These are phyloP conservation scores for Morpho helenor DNA, from an alignment of 2,888 invertebrate genomes.

Conservation along the genomic window DNA sequence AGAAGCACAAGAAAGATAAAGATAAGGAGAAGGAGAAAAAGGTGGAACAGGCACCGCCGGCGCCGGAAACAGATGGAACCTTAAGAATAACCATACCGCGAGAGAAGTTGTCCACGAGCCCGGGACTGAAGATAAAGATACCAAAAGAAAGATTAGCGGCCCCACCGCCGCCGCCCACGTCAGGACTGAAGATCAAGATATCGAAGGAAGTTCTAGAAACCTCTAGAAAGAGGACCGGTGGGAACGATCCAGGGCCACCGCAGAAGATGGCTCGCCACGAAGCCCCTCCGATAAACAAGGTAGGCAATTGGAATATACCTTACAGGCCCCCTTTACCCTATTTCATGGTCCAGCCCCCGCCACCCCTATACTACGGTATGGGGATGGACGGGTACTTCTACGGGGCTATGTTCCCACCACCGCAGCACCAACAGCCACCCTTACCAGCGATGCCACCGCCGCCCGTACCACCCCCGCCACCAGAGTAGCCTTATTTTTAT, in stretches of 20 bases:
- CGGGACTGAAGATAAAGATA: slow-evolving; percentile 89
- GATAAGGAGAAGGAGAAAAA: slow-evolving; percentile 72
- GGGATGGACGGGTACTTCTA: slow-evolving; percentile 48
- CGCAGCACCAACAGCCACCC: slow-evolving; percentile 71
- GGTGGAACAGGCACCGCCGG: slow-evolving; percentile 35
- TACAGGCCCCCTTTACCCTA: slow-evolving; percentile 55
- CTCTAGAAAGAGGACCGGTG: slow-evolving; percentile 44
- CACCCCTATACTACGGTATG: slow-evolving; percentile 51
- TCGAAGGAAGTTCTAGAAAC: slow-evolving; percentile 85
- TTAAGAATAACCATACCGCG: slow-evolving; percentile 66
- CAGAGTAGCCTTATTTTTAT: slow-evolving; percentile 40
- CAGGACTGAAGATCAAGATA: slow-evolving; percentile 88
- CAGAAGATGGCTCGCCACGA: slow-evolving; percentile 61
- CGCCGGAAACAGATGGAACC: slow-evolving; percentile 43
- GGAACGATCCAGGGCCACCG: slow-evolving; percentile 46
- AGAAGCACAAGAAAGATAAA: slow-evolving; percentile 85
- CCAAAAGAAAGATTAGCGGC: slow-evolving; percentile 85
- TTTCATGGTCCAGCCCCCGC: slow-evolving; percentile 65
- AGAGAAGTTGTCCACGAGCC: slow-evolving; percentile 60
- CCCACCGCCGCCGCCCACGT: slow-evolving; percentile 63
- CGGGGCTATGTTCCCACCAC: slow-evolving; percentile 34
- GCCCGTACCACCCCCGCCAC: slow-evolving; percentile 81
- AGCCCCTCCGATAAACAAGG: slow-evolving; percentile 53
- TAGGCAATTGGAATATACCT: slow-evolving; percentile 60
- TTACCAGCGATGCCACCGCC: slow-evolving; percentile 81